A percentile compares a stretch with the other conserved stretches of the same genome.
Evolutionary conservation across 1,140 invertebrate species (phyloP).

Genomic region (Brachionus plicatilis): DNA sequence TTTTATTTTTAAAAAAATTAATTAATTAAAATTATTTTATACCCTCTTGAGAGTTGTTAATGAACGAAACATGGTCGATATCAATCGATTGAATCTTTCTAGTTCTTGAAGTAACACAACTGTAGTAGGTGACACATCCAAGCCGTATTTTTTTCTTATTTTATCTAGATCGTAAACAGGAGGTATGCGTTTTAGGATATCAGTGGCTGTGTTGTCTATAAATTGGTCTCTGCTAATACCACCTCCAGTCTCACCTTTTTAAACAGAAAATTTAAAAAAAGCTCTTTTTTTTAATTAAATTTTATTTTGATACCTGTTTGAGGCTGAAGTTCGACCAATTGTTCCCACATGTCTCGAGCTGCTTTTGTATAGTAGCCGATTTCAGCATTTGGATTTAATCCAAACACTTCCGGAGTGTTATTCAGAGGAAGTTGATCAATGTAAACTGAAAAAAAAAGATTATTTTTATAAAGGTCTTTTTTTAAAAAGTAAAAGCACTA

Average conservation of each 20-base stretch:
- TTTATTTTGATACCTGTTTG: conserved; percentile 64
- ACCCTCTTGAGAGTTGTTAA: conserved; percentile 69
- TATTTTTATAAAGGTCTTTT: too few species aligned
- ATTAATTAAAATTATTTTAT: conserved; percentile 12
- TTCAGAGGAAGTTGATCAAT: conserved; percentile 53
- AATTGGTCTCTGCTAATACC: conserved; percentile 71
- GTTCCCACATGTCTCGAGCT: conserved; percentile 72
- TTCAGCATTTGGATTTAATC: conserved; percentile 56
- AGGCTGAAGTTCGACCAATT: conserved; percentile 77
- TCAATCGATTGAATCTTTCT: conserved; percentile 75
- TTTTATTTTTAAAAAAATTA: not conserved
- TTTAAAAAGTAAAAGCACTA: too few species aligned
- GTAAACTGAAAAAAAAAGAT: conserved; percentile 45
- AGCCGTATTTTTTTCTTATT: conserved; percentile 69
- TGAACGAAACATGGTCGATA: conserved; percentile 67
- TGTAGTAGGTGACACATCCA: conserved; percentile 70
- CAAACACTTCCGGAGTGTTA: conserved; percentile 57
- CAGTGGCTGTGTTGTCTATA: conserved; percentile 70
- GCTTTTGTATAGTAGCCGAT: conserved; percentile 68
- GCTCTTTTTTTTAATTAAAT: not conserved
- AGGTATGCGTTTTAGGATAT: conserved; percentile 67
- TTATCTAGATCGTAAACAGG: conserved; percentile 69
- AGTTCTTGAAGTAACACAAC: conserved; percentile 81
- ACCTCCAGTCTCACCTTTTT: conserved; percentile 57
- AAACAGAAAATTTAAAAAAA: not conserved